Evolutionary conservation across 2,113 vertebrate species (phyloP), one percentile per base, ranked within the genome.

Genomic region (Callopanchax toddi): DNA sequence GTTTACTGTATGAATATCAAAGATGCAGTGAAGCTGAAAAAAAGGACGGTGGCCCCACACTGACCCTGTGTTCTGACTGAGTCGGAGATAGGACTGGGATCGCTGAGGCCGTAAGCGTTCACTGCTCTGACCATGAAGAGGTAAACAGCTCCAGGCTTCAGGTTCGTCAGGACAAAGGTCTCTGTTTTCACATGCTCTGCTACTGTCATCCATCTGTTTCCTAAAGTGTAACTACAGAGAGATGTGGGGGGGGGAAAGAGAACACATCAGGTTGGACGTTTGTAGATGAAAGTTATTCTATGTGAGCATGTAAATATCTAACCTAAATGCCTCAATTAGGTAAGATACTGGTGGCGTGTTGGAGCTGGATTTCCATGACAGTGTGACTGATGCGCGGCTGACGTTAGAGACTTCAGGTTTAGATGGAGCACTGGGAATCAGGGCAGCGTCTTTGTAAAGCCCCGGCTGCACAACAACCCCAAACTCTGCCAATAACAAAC

Each of bases 241-340:
- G 16, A 64, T n/a, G 29, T 32, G 10, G 25, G 8, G 5, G 46
- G 29, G 12, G 20, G 39, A 29, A 57, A 39, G 4, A 34, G 5
- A 40, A 29, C 44, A 50, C 18, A 58, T 44, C 1, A 23, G 11
- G 12, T 11, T 22, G 36, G 16, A 66, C 4, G 16, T 1, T 43
- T 22, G 13, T 16, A 17, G 16, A n/a, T 18, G 25, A 3, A 58
- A 56, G n/a, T 9, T 4, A 56, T 40, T 16, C 2, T 20, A 26
- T 11, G 15, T 11, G 21, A 20, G 12, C 0, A 17, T 6, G 11
- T 11, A 12, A 15, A 8, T 12, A 6, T 44, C 61, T 63, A 72
- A 99, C 97, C 97, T 99, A 94, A 99, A 99, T 54, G 95, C 96
- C 82, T 99, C 97, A 32, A 99, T 95, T 56, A 99, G 86, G 39